Percentiles rank a stretch among this genome's conserved stretches.
Conservation (phyloP, 1,140 invertebrate species). For the Helicoverpa armigera region DNA sequence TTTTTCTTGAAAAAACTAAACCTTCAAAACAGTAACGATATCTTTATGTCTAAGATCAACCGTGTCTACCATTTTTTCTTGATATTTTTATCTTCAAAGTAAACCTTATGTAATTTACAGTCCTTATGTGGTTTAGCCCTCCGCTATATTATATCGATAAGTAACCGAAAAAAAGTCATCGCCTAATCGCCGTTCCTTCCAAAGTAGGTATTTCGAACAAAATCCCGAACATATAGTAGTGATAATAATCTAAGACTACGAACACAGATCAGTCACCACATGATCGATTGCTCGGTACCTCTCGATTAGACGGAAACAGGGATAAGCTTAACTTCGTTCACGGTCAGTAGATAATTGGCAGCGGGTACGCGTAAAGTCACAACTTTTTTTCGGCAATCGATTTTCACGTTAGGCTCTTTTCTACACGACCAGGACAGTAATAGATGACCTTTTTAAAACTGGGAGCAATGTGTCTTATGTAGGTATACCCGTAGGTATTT, state of each 20-base stretch:
- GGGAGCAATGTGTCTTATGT: too few species aligned
- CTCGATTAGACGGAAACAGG: constrained; percentile 28
- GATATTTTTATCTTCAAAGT: too few species aligned
- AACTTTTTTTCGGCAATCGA: constrained; percentile 1
- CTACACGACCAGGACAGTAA: not conserved
- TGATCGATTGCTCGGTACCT: constrained; percentile 31
- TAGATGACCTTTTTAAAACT: too few species aligned
- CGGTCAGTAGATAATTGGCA: constrained; percentile 23
- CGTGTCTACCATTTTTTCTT: too few species aligned
- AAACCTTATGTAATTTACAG: too few species aligned
- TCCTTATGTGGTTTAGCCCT: too few species aligned
- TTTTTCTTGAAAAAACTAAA: not conserved
- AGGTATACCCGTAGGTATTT: too few species aligned
- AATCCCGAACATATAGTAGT: not conserved
- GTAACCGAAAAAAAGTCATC: too few species aligned
- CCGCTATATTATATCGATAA: too few species aligned
- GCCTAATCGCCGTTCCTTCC: not conserved
- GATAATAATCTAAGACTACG: not conserved
- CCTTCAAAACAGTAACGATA: not conserved
- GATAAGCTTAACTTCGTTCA: constrained; percentile 32
- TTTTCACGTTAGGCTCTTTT: not conserved
- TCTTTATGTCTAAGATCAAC: not conserved
- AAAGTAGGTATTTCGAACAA: not conserved
- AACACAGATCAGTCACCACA: constrained; percentile 3
- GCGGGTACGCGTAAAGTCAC: not conserved